Evolutionary conservation across 2,888 invertebrate genomes (phyloP).

Genomic region (Drosophila stalkeri): DNA sequence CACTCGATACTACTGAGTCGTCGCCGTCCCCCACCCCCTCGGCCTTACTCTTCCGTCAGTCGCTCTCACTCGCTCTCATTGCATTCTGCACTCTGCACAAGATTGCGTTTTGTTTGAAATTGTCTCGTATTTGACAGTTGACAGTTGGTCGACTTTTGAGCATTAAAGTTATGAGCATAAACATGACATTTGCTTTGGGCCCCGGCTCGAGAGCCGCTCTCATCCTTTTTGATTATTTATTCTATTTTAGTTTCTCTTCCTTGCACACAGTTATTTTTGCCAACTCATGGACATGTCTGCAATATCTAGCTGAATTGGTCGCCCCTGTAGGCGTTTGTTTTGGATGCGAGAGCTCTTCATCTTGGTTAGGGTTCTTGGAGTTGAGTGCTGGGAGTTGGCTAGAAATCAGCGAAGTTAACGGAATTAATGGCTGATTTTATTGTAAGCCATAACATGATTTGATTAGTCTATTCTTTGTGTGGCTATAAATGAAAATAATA

Average conservation of each 20-base stretch:
- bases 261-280: constrained; percentile 27
- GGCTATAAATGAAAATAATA: neutral
- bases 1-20: constrained; percentile 21
- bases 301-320: constrained; percentile 20
- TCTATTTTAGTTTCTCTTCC: constrained; percentile 29
- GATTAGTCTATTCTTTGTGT: neutral
- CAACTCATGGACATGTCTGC: constrained; percentile 33
- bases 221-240: constrained; percentile 39
- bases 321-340: constrained; percentile 37
- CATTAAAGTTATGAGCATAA: constrained; percentile 80
- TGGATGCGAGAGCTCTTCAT: constrained; percentile 12
- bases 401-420: constrained; percentile 4
- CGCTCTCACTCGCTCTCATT: neutral
- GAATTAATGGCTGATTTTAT: constrained; percentile 8
- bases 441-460: neutral
- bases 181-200: constrained; percentile 64
- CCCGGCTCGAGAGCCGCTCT: constrained; percentile 46
- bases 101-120: constrained; percentile 46
- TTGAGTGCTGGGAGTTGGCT: constrained; percentile 3
- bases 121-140: constrained; percentile 81
- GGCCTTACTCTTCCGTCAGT: neutral
- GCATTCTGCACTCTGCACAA: constrained; percentile 19
- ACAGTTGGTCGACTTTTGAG: constrained; percentile 80
- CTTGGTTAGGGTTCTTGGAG: neutral
- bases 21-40: constrained; percentile 3